A percentile compares a stretch with the other conserved stretches of the same genome.
These are phyloP conservation scores for Ophion slaviceki DNA, from an alignment of 2,888 invertebrate species.

Conservation along the genomic window DNA sequence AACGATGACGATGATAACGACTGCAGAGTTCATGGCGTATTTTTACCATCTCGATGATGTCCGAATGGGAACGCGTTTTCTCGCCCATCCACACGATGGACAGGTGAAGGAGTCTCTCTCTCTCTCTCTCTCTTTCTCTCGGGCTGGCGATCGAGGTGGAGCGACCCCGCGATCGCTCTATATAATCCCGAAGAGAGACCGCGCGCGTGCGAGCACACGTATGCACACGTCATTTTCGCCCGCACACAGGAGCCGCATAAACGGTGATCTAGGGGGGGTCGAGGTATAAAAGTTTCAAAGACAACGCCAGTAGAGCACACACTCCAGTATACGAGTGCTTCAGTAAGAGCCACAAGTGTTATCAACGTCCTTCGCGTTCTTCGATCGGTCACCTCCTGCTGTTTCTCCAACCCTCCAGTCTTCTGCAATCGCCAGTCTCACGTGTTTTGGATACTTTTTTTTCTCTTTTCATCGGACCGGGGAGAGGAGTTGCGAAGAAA, in stretches of 20 bases:
- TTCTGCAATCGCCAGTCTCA: neutral
- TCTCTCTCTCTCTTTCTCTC: neutral
- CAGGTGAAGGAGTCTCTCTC: slow-evolving; percentile 47
- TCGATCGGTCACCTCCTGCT: slow-evolving; percentile 9
- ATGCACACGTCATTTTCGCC: slow-evolving; percentile 26
- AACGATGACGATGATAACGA: slow-evolving; percentile 53
- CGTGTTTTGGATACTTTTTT: slow-evolving; percentile 25
- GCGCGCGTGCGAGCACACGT: slow-evolving; percentile 7
- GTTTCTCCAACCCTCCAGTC: slow-evolving; percentile 15
- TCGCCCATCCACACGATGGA: slow-evolving; percentile 6
- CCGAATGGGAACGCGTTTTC: slow-evolving; percentile 60
- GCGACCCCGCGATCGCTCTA: slow-evolving; percentile 55
- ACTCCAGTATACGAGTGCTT: slow-evolving; percentile 66
- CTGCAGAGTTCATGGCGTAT: slow-evolving; percentile 23
- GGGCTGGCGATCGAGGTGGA: slow-evolving; percentile 44
- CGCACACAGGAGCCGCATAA: slow-evolving; percentile 60
- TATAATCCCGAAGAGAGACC: slow-evolving; percentile 54
- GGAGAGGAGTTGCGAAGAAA: neutral
- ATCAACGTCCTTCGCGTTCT: slow-evolving; percentile 2
- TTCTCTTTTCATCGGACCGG: neutral
- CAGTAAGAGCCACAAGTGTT: slow-evolving; percentile 64
- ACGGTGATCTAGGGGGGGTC: slow-evolving; percentile 61
- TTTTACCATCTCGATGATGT: slow-evolving; percentile 46
- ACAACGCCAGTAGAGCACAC: slow-evolving; percentile 68
- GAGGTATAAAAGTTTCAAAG: slow-evolving; percentile 71